phyloP scores from a whole-genome alignment of 2,888 invertebrate genomes.

The Drosophila paranaensis region DNA sequence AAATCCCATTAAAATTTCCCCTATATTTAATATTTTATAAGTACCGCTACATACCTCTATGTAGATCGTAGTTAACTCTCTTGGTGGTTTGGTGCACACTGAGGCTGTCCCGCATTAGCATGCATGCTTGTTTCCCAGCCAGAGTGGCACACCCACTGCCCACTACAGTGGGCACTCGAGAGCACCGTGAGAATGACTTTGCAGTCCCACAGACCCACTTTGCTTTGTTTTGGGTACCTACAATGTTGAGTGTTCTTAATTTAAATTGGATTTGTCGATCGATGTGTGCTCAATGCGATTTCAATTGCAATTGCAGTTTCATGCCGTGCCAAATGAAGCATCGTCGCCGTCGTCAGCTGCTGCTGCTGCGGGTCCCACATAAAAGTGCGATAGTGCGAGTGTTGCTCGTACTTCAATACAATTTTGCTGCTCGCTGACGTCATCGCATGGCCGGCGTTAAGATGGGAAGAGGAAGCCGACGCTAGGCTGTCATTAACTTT shows the following conservation, averaged over 20 bases:
- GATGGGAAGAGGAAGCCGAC: slow-evolving; percentile 44
- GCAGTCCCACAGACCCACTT: slow-evolving; percentile 35
- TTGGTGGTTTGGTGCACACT: not conserved
- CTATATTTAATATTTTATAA: slow-evolving; percentile 14
- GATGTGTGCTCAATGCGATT: slow-evolving; percentile 39
- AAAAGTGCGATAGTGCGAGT: slow-evolving; percentile 47
- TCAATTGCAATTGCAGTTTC: slow-evolving; percentile 54
- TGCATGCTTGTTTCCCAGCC: slow-evolving; percentile 20
- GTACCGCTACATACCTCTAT: not conserved
- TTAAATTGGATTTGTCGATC: slow-evolving; percentile 79
- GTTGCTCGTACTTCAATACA: slow-evolving; percentile 13
- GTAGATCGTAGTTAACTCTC: not conserved
- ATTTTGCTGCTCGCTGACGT: slow-evolving; percentile 12
- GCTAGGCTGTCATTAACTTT: slow-evolving; percentile 69
- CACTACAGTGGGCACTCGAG: slow-evolving; percentile 15
- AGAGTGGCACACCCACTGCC: slow-evolving; percentile 32
- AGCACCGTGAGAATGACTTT: slow-evolving; percentile 56
- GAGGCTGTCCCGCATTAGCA: slow-evolving; percentile 45
- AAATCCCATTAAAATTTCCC: slow-evolving; percentile 18
- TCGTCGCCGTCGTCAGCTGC: slow-evolving; percentile 19
- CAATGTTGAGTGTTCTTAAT: slow-evolving; percentile 60
- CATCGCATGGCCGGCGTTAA: slow-evolving; percentile 4
- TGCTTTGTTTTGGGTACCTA: slow-evolving; percentile 37
- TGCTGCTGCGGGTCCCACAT: slow-evolving; percentile 74
- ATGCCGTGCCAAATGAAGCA: slow-evolving; percentile 33